phyloP scores from a whole-genome alignment of 2,797 vertebrate species.

The Bucorvus abyssinicus region DNA sequence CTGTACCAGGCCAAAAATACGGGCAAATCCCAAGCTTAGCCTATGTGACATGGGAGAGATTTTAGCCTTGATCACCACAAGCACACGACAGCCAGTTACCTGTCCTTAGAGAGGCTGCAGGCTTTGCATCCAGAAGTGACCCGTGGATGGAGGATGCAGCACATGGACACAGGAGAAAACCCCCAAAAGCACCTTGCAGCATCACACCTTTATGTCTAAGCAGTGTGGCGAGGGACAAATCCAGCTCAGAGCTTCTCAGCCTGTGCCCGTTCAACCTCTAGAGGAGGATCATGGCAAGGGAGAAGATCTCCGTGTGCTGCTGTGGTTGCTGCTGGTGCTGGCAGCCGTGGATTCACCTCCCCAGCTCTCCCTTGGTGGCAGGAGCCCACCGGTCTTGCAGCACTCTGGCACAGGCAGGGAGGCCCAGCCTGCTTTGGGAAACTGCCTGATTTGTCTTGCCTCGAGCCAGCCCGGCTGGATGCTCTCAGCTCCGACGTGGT shows the following conservation, averaged over 20 bases:
- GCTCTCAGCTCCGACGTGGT: neutral
- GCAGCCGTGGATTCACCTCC: neutral
- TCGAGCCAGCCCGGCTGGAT: neutral
- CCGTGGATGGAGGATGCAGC: neutral
- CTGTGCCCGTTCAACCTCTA: neutral
- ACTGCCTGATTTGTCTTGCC: neutral
- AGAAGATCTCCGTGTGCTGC: neutral
- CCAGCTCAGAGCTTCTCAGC: neutral
- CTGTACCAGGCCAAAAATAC: neutral
- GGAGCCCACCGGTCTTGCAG: neutral
- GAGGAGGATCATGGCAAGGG: neutral
- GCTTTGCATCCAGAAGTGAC: neutral
- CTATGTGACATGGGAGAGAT: accelerated
- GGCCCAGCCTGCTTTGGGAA: neutral
- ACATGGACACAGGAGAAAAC: accelerated
- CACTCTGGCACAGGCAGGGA: neutral
- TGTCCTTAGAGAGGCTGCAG: accelerated
- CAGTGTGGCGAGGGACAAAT: neutral
- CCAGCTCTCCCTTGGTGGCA: neutral
- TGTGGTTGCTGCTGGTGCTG: neutral
- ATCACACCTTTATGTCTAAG: neutral
- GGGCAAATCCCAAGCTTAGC: neutral
- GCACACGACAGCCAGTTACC: accelerated
- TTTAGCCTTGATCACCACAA: neutral
- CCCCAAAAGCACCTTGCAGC: neutral